Conservation (phyloP, 2,797 vertebrate species). For the Alectoris magna region DNA sequence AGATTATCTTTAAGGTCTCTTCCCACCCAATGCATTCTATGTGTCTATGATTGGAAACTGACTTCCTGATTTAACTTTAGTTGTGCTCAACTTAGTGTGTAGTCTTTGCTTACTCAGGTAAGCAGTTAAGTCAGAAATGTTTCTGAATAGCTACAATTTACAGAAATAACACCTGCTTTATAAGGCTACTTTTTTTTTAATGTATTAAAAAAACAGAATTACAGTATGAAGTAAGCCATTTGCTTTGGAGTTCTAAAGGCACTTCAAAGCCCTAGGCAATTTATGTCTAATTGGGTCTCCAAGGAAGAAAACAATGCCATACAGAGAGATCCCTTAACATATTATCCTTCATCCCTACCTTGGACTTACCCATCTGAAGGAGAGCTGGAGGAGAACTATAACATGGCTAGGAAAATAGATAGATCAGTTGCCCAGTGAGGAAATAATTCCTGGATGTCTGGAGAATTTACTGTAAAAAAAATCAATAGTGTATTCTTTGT, state of each 20-base stretch:
- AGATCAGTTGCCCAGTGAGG: neutral
- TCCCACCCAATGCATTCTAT: neutral
- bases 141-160: neutral
- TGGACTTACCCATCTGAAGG: slow-evolving; percentile 17
- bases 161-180: neutral
- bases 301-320: slow-evolving; percentile 45
- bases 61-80: neutral
- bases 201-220: neutral
- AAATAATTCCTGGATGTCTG: neutral
- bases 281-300: slow-evolving; percentile 53
- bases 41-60: neutral
- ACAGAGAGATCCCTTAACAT: neutral
- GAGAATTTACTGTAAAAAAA: slow-evolving; percentile 33
- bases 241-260: neutral
- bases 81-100: fast-evolving
- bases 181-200: neutral
- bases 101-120: neutral
- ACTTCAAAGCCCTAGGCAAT: slow-evolving; percentile 36
- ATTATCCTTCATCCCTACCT: slow-evolving; percentile 2
- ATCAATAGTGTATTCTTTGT: neutral
- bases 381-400: slow-evolving; percentile 33
- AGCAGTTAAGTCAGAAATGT: neutral
- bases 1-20: neutral
- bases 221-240: neutral
- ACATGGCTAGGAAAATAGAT: neutral